phyloP scores from a whole-genome alignment of 2,888 invertebrate genomes.

The Ophraella communa region DNA sequence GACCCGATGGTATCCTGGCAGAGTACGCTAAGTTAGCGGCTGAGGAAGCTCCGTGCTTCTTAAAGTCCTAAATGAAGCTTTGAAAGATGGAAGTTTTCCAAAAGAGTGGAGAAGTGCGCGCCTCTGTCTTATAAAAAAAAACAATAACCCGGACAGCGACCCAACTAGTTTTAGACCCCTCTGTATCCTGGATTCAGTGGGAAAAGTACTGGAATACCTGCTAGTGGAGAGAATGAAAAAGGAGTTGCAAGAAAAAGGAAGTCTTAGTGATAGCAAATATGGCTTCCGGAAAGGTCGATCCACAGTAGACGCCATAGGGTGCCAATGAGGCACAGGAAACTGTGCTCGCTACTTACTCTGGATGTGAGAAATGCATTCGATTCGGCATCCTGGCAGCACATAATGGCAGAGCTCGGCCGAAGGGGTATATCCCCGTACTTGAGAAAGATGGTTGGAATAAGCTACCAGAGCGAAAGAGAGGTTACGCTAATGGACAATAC shows the following conservation, averaged over 20 bases:
- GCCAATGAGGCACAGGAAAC: neutral
- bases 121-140: no score
- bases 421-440: conserved; percentile 5
- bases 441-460: conserved; percentile 7
- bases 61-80: no score
- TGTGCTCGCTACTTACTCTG: conserved; percentile 21
- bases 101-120: no score
- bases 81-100: no score
- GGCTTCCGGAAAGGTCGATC: conserved; percentile 41
- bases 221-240: conserved; percentile 37
- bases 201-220: conserved; percentile 44
- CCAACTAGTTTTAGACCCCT: conserved; percentile 35
- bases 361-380: conserved; percentile 35
- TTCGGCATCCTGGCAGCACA: conserved; percentile 22
- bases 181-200: conserved; percentile 41
- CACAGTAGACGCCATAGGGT: conserved; percentile 23
- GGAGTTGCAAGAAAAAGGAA: conserved; percentile 29
- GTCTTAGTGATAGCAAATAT: conserved; percentile 25
- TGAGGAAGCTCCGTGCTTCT: conserved; percentile 6
- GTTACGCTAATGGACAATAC: no score
- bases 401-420: conserved; percentile 13
- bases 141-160: no score
- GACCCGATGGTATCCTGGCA: conserved; percentile 24
- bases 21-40: conserved; percentile 8
- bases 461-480: conserved; percentile 5